Percentiles rank a stretch among this genome's conserved stretches.
Conservation (phyloP, 2,797 vertebrate genomes). For the Peromyscus nudipes region DNA sequence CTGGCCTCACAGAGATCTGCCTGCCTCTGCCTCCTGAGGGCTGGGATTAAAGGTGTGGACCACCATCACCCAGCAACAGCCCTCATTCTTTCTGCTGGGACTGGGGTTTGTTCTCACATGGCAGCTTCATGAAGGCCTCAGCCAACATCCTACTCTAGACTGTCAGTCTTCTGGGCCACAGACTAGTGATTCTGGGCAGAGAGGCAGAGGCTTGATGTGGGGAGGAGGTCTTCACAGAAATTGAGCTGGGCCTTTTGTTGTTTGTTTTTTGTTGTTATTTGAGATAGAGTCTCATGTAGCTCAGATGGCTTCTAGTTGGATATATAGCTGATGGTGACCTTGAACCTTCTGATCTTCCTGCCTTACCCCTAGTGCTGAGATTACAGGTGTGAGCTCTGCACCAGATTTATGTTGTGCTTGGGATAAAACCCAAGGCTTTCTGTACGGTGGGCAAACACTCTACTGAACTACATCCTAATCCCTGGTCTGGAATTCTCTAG, state of each 20-base stretch:
- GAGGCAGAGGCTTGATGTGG: not conserved
- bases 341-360: not conserved
- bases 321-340: not conserved
- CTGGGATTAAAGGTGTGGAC: too few species aligned
- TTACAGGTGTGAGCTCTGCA: not conserved
- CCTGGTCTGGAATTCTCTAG: not conserved
- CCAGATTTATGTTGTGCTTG: not conserved
- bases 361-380: not conserved
- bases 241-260: not conserved
- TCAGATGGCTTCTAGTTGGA: not conserved
- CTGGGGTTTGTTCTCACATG: not conserved
- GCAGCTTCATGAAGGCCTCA: not conserved
- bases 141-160: not conserved
- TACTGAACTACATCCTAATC: not conserved
- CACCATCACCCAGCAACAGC: too few species aligned
- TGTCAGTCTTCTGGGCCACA: not conserved
- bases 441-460: not conserved
- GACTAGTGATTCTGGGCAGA: too few species aligned
- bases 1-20: not conserved
- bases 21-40: too few species aligned
- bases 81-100: not conserved
- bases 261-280: not conserved
- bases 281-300: not conserved
- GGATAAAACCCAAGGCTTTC: not conserved
- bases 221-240: not conserved